A percentile compares a stretch with the other conserved stretches of the same genome.
These are phyloP conservation scores for human DNA, from an alignment of 2,113 vertebrate species.

Conservation along the genomic window DNA sequence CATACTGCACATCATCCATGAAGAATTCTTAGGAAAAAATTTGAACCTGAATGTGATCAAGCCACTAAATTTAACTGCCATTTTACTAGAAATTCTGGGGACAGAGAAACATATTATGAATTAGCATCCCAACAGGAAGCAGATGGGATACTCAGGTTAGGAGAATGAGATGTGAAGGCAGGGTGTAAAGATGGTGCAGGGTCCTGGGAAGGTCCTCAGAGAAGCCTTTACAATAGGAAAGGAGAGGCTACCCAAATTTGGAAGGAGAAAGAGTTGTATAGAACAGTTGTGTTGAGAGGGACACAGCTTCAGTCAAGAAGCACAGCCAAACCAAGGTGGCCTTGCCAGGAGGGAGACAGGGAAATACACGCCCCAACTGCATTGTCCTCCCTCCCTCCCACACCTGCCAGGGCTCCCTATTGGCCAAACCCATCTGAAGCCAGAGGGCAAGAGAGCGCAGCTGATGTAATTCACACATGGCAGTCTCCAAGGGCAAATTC, in stretches of 20 bases:
- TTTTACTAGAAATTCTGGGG: not conserved
- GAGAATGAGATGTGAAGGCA: not conserved
- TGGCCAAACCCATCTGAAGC: not conserved
- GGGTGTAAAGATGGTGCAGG: not conserved
- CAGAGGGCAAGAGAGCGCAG: not conserved
- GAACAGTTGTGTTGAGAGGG: not conserved
- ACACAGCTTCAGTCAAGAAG: not conserved
- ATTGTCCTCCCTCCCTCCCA: not conserved
- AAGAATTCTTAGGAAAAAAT: not conserved
- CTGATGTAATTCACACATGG: not conserved
- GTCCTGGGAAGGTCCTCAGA: not conserved
- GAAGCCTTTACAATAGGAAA: not conserved
- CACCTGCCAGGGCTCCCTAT: not conserved
- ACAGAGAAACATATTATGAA: not conserved
- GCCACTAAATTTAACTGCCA: not conserved
- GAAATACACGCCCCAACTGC: not conserved
- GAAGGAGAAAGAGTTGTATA: not conserved
- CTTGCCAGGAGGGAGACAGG: not conserved
- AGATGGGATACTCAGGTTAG: not conserved
- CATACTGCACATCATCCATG: not conserved
- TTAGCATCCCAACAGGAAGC: not conserved
- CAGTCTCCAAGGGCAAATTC: not conserved
- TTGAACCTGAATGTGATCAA: not conserved
- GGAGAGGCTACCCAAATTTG: not conserved
- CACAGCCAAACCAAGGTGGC: not conserved